These are phyloP conservation scores for Tanytarsus gracilentus DNA, from an alignment of 2,888 invertebrate genomes.

Conservation along the genomic window DNA sequence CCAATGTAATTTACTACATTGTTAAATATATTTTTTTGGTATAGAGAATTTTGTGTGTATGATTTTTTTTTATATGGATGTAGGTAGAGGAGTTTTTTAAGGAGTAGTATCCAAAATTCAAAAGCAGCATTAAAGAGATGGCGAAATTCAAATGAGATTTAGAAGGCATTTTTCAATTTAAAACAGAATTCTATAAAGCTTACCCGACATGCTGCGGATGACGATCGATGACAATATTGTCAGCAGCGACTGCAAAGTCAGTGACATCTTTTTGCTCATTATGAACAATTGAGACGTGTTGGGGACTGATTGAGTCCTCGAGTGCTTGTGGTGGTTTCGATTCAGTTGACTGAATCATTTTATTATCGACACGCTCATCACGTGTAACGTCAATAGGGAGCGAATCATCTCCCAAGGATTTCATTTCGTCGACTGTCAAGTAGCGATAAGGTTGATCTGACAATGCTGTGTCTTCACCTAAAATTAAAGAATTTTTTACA, in stretches of 20 bases:
- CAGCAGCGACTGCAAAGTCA: conserved; percentile 48
- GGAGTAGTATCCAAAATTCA: background rate
- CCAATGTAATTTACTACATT: conserved; percentile 82
- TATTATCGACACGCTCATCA: conserved; percentile 71
- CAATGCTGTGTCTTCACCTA: conserved; percentile 84
- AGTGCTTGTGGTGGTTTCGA: conserved; percentile 48
- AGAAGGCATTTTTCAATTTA: background rate
- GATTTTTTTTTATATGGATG: conserved; percentile 7
- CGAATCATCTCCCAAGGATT: conserved; percentile 87
- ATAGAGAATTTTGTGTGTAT: background rate
- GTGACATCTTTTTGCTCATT: conserved; percentile 38
- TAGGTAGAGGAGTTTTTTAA: too few relatives aligned
- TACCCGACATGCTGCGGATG: conserved; percentile 57
- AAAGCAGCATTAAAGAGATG: conserved; percentile 5
- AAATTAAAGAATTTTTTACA: background rate
- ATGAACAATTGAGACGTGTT: conserved; percentile 48
- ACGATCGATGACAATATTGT: conserved; percentile 50
- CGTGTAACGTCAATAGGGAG: conserved; percentile 87
- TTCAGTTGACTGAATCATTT: conserved; percentile 47
- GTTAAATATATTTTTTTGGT: conserved; percentile 16
- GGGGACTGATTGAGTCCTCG: conserved; percentile 55
- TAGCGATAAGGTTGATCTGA: conserved; percentile 87
- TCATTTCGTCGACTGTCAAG: conserved; percentile 91
- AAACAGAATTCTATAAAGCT: conserved; percentile 36
- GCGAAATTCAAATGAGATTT: background rate